phyloP scores from a whole-genome alignment of 2,888 invertebrate genomes.

The Blera fallax region DNA sequence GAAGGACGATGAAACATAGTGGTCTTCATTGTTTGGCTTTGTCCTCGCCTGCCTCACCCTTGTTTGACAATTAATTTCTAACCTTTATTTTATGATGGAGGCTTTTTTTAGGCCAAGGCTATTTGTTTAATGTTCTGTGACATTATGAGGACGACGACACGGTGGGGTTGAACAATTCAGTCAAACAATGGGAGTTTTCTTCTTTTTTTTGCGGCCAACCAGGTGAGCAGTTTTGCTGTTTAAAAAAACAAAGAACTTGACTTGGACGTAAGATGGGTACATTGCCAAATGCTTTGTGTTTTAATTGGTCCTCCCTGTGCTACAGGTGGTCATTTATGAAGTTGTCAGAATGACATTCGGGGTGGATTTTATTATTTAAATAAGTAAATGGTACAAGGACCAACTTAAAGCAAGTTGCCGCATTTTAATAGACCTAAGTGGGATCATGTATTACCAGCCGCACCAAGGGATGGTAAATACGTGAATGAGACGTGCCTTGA shows the following conservation, averaged over 20 bases:
- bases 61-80: constrained; percentile 52
- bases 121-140: constrained; percentile 29
- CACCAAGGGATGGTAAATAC: too few relatives aligned
- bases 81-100: constrained; percentile 43
- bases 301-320: neutral
- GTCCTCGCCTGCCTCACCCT: neutral
- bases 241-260: constrained; percentile 35
- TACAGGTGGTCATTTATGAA: neutral
- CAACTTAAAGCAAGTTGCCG: too few relatives aligned
- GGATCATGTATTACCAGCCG: neutral
- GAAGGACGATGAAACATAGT: constrained; percentile 22
- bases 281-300: neutral
- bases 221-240: constrained; percentile 30
- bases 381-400: too few relatives aligned
- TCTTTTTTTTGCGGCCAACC: neutral
- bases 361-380: neutral
- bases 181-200: constrained; percentile 33
- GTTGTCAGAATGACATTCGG: too few relatives aligned
- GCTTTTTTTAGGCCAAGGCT: constrained; percentile 43
- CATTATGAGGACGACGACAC: constrained; percentile 28
- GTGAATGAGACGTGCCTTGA: too few relatives aligned
- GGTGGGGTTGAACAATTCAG: constrained; percentile 25
- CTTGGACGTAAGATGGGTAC: constrained; percentile 10
- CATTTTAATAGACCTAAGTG: neutral
- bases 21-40: constrained; percentile 48